Evolutionary conservation across 92 coral and sea anemone genomes (phyloP).

Genomic region (Phenganax subtilis): DNA sequence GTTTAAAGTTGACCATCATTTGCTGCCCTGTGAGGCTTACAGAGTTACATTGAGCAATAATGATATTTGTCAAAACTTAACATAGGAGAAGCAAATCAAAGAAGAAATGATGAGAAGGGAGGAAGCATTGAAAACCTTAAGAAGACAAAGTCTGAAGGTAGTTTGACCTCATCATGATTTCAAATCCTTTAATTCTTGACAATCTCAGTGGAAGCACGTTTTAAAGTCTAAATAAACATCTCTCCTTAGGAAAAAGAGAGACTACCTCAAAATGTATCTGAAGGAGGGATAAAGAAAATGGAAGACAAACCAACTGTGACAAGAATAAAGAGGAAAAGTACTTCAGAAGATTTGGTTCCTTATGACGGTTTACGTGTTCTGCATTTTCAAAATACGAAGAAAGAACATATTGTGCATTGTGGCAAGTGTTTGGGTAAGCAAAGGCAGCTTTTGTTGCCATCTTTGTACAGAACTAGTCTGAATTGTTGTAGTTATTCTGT

Average conservation of each 20-base stretch:
- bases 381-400: conserved; percentile 56
- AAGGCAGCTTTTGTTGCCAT: too few relatives aligned
- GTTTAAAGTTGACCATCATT: too few relatives aligned
- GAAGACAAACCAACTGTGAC: conserved; percentile 34
- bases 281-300: conserved; percentile 46
- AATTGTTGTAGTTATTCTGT: too few relatives aligned
- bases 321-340: conserved; percentile 56
- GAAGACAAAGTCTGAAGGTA: conserved; percentile 52
- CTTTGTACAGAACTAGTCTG: neutral
- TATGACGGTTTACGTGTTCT: conserved; percentile 64
- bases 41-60: neutral
- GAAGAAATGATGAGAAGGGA: conserved; percentile 85
- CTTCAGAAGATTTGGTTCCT: conserved; percentile 58
- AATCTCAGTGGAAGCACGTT: neutral
- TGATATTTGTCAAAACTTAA: neutral
- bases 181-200: neutral
- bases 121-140: conserved; percentile 66
- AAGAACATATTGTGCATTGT: conserved; percentile 75
- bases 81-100: conserved; percentile 75
- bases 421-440: conserved; percentile 87
- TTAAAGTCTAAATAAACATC: neutral
- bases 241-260: conserved; percentile 40
- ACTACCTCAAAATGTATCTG: conserved; percentile 19
- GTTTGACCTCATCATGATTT: neutral
- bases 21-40: neutral